A percentile compares a stretch with the other conserved stretches of the same genome.
phyloP scores from a whole-genome alignment of 2,888 invertebrate species.

The Uropetala carovei region DNA sequence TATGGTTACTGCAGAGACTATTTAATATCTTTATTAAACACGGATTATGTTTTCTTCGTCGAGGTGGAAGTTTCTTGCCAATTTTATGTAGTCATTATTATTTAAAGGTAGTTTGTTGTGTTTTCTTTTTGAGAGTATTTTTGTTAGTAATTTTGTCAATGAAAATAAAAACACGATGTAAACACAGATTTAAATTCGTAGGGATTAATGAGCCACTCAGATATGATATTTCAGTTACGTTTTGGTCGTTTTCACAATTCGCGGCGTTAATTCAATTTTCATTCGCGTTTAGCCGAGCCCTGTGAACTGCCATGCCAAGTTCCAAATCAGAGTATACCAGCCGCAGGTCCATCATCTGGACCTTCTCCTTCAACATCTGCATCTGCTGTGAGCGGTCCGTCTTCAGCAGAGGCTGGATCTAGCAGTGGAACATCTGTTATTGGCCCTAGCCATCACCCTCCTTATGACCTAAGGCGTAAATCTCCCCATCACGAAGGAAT shows the following conservation, averaged over 20 bases:
- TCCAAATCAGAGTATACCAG: conserved; percentile 79
- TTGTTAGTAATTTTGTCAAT: no score
- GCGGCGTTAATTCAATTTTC: not conserved
- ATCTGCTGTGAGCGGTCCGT: conserved; percentile 67
- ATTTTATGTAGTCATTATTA: no score
- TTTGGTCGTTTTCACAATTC: not conserved
- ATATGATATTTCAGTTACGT: not conserved
- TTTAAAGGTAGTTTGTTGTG: no score
- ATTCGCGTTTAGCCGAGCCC: conserved; percentile 80
- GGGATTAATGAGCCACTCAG: not conserved
- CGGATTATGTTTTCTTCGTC: conserved; percentile 1
- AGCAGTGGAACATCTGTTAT: conserved; percentile 65
- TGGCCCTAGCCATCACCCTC: conserved; percentile 84
- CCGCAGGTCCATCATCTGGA: conserved; percentile 68
- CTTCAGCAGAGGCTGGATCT: conserved; percentile 71
- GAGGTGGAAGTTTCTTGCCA: not conserved
- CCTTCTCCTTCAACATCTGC: conserved; percentile 68
- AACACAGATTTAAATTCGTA: not conserved
- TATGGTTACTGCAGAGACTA: conserved; percentile 18
- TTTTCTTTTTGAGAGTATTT: no score
- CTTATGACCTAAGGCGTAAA: conserved; percentile 92
- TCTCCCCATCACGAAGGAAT: conserved; percentile 83
- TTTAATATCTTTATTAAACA: conserved; percentile 33
- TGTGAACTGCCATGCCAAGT: conserved; percentile 80
- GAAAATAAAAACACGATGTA: not conserved